Evolutionary conservation across 2,113 vertebrate genomes (phyloP).

Genomic region (Rissa tridactyla): DNA sequence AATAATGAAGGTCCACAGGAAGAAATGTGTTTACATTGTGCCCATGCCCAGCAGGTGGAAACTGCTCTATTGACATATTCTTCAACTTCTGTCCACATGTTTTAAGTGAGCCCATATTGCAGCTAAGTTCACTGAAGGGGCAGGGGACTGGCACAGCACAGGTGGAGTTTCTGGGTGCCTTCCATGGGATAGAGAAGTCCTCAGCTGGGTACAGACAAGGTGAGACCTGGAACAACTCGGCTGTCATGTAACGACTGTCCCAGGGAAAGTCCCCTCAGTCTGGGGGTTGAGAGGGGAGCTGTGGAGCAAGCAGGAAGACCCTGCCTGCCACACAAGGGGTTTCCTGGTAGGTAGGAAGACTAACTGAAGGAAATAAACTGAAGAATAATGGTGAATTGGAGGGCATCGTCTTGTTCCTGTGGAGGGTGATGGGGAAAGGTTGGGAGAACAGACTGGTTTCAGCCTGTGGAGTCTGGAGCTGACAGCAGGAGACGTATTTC

Average conservation of each 20-base stretch:
- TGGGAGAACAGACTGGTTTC: background rate
- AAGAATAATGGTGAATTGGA: background rate
- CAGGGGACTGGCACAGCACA: background rate
- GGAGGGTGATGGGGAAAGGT: background rate
- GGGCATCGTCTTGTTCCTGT: background rate
- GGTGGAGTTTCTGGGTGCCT: background rate
- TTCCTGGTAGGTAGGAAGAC: background rate
- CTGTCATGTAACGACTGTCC: background rate
- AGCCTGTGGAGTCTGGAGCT: no score
- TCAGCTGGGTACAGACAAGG: background rate
- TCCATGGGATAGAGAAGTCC: background rate
- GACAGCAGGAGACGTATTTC: background rate
- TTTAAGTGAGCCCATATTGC: background rate
- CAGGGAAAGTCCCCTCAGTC: background rate
- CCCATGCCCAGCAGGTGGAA: background rate
- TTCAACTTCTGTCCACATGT: fast-evolving
- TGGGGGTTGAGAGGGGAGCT: background rate
- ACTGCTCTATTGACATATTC: background rate
- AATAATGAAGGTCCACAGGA: background rate
- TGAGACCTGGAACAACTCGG: background rate
- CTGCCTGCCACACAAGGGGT: background rate
- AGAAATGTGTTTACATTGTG: background rate
- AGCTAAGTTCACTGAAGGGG: background rate
- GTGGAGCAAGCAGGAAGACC: background rate
- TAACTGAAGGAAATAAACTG: background rate